These are phyloP conservation scores for Seira ritae DNA, from an alignment of 2,888 invertebrate genomes.

Conservation along the genomic window DNA sequence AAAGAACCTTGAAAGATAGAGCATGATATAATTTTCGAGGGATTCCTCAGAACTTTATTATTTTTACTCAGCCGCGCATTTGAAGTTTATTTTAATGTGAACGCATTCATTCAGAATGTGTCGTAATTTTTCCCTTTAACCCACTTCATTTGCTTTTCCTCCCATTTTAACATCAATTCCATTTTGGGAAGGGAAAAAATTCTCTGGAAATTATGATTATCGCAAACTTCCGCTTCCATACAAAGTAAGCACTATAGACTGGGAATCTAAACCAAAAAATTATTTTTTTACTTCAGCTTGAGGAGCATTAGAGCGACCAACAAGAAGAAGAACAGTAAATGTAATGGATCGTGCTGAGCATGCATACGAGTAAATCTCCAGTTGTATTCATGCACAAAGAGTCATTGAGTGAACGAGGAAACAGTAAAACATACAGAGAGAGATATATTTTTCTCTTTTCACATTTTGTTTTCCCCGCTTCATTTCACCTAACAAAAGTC, in stretches of 20 bases:
- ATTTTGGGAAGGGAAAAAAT: background rate
- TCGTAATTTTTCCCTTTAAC: background rate
- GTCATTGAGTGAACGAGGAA: background rate
- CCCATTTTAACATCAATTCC: background rate
- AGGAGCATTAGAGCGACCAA: too few relatives aligned
- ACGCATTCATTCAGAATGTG: too few relatives aligned
- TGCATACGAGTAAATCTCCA: background rate
- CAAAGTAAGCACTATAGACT: background rate
- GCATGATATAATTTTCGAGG: too few relatives aligned
- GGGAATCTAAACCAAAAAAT: too few relatives aligned
- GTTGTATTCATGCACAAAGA: background rate
- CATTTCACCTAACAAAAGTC: background rate
- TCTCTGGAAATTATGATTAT: constrained; percentile 1
- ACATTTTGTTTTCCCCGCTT: background rate
- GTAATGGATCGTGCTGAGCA: background rate
- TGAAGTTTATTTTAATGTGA: background rate
- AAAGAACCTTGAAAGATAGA: too few relatives aligned
- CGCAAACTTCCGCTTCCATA: background rate
- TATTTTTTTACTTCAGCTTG: too few relatives aligned
- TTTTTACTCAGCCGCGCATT: background rate
- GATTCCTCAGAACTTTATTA: too few relatives aligned
- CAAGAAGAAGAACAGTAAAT: background rate
- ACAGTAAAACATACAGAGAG: background rate
- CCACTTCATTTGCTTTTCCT: constrained; percentile 4
- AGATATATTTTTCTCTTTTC: background rate